Conservation (phyloP, 2,797 vertebrate genomes). For the Xiphophorus birchmanni region DNA sequence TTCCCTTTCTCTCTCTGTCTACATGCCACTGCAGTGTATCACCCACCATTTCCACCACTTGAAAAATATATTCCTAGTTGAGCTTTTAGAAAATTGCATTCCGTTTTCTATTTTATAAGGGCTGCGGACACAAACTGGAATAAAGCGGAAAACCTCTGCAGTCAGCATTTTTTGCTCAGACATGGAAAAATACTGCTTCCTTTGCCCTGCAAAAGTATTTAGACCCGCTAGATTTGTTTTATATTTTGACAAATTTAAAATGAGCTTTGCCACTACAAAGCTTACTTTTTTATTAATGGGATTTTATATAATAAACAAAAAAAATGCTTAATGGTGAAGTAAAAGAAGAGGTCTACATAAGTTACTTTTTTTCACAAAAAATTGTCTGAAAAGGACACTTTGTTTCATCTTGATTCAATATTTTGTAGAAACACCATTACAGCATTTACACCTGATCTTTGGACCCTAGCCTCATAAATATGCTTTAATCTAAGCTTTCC, state of each 20-base stretch:
- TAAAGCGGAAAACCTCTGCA: slow-evolving; percentile 15
- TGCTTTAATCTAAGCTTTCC: not conserved
- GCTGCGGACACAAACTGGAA: slow-evolving; percentile 14
- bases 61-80: slow-evolving; percentile 20
- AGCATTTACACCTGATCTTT: not conserved
- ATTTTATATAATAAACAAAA: not conserved
- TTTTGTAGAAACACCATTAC: not conserved
- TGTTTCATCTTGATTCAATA: not conserved
- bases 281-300: not conserved
- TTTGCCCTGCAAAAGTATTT: slow-evolving; percentile 2
- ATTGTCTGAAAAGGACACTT: not conserved
- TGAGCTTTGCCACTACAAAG: not conserved
- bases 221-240: not conserved
- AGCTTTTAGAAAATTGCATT: slow-evolving; percentile 34
- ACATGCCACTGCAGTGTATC: slow-evolving; percentile 38
- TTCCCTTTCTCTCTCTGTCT: slow-evolving; percentile 31
- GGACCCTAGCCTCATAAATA: not conserved
- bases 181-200: slow-evolving; percentile 5
- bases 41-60: slow-evolving; percentile 24
- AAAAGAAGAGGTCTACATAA: not conserved
- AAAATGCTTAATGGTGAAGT: not conserved
- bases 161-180: slow-evolving; percentile 23
- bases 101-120: slow-evolving; percentile 15
- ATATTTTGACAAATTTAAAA: not conserved
- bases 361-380: not conserved